Base-by-base conservation (phyloP, 2,888 invertebrate species). In the Drosophila paranaensis region DNA sequence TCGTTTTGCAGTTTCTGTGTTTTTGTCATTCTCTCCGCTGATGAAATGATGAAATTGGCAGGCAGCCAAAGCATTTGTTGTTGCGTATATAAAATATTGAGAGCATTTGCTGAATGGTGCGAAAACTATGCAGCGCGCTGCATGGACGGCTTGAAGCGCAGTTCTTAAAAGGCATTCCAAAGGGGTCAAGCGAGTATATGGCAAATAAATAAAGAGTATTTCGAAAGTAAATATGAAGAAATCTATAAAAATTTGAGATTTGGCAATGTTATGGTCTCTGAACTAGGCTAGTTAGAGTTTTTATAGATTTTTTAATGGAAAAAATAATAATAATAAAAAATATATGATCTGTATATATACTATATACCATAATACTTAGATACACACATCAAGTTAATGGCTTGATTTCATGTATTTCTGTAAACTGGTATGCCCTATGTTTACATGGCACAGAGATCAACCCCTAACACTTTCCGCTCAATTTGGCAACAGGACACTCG, bases 401-500 rank as follows among this genome's bases (percentile, higher is more conserved):
- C 3, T 16, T 35, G 57, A 55, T 40, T 69, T 65, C 9, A 37
- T 37, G 51, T n/a, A 33, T 53, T 42, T 40, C 62, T 58, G 14
- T 35, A 58, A 45, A 43, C 16, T 37, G 43, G 4, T 11, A 20
- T 55, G 51, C 54, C 37, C 71, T 61, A 63, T 60, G 54, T 16
- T 54, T 30, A 40, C 9, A 66, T 79, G 54, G 35, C 2, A 14
- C 14, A 13, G 11, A n/a, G 8, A 56, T 2, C 62, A 43, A 61
- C 76, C 77, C 67, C 48, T 66, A 72, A 69, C 79, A 64, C 67
- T 75, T 83, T 84, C 74, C 84, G 71, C 83, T 65, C 86, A 86
- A 84, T 84, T 84, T 79, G 86, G 77, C 79, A 81, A 71, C 67
- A 86, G 86, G 81, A 84, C 79, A 79, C 69, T 58, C 48, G 48